Evolutionary conservation across 2,113 vertebrate genomes (phyloP).

Genomic region (Carollia perspicillata): DNA sequence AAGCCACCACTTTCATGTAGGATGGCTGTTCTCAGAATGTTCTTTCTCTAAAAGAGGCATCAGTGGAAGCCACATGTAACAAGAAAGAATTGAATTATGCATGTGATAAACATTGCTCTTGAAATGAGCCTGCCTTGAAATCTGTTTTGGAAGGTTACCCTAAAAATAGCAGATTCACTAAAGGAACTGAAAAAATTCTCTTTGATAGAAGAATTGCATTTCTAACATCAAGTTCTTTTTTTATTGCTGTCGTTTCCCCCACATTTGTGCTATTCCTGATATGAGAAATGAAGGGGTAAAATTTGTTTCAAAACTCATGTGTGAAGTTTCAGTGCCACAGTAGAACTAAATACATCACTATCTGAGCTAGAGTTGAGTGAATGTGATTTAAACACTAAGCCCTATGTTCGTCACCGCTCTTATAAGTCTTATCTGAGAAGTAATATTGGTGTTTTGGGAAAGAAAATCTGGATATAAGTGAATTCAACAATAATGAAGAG

Average conservation of each 20-base stretch:
- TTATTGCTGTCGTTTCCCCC: not conserved
- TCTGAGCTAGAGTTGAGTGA: not conserved
- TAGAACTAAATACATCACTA: not conserved
- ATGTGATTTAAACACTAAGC: not conserved
- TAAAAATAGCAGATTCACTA: slow-evolving; percentile 41
- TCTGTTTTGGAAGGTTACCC: slow-evolving; percentile 14
- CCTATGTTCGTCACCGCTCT: not conserved
- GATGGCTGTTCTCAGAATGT: slow-evolving; percentile 45
- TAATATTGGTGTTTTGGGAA: not conserved
- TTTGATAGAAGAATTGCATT: slow-evolving; percentile 33
- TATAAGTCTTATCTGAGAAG: not conserved
- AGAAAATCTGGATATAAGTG: not conserved
- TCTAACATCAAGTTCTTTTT: slow-evolving; percentile 27
- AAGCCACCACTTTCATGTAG: slow-evolving; percentile 37
- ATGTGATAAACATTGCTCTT: slow-evolving; percentile 26
- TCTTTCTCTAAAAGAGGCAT: slow-evolving; percentile 28
- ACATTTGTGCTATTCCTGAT: slow-evolving; percentile 9
- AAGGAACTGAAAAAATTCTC: slow-evolving; percentile 17
- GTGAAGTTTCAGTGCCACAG: not conserved
- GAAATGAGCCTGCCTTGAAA: slow-evolving; percentile 46
- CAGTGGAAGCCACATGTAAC: not conserved
- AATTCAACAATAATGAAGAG: not conserved
- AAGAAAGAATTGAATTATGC: slow-evolving; percentile 53
- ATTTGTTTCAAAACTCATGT: not conserved
- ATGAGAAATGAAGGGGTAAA: slow-evolving; percentile 26